Evolutionary conservation across 2,113 vertebrate genomes (phyloP).

Genomic region (Prionailurus bengalensis): DNA sequence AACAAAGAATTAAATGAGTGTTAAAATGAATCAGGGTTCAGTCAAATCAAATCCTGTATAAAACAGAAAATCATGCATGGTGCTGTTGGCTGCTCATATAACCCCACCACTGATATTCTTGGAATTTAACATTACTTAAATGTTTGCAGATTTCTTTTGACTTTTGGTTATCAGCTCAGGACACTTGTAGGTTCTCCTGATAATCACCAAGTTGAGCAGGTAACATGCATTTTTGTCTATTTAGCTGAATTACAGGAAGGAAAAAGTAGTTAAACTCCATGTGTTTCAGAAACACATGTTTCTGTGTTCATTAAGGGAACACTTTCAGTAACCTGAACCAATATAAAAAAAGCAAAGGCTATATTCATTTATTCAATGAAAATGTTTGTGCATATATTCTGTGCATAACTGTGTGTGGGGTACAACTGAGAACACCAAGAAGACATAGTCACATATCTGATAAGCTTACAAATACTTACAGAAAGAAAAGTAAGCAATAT

Average conservation of each 20-base stretch:
- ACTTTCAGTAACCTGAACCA: constrained; percentile 33
- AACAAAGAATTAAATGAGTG: background rate
- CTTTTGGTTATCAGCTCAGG: background rate
- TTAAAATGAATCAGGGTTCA: background rate
- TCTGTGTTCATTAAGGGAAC: background rate
- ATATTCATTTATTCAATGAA: constrained; percentile 30
- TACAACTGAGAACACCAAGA: background rate
- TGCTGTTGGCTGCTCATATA: background rate
- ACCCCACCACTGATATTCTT: background rate
- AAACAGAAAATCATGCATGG: background rate
- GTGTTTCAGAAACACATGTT: constrained; percentile 24
- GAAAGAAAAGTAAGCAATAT: constrained; percentile 19
- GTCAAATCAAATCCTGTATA: constrained; percentile 4
- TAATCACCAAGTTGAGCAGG: background rate
- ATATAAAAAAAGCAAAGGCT: background rate
- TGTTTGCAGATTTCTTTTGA: background rate
- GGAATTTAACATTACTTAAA: constrained; percentile 32
- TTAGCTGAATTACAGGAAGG: background rate
- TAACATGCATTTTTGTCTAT: background rate
- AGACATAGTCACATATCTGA: background rate
- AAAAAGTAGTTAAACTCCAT: constrained; percentile 33
- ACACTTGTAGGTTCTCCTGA: background rate
- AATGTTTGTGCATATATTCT: background rate
- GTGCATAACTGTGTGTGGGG: background rate
- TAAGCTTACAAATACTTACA: background rate